These are phyloP conservation scores for Heterotis niloticus DNA, from an alignment of 2,113 vertebrate species.

Conservation along the genomic window DNA sequence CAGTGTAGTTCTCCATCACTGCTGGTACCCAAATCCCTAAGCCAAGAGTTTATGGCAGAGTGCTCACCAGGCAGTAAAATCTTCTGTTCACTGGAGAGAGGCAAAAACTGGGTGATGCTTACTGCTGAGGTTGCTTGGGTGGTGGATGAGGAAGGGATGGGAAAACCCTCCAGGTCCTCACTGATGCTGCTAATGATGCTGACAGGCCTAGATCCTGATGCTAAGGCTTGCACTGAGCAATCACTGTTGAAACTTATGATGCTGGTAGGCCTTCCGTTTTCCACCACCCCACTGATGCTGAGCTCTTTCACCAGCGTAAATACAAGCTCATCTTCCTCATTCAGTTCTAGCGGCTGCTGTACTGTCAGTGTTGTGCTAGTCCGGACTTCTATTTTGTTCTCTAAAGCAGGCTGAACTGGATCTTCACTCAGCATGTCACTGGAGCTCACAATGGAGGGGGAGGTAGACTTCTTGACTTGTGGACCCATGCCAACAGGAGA, in stretches of 20 bases:
- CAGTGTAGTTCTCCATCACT: constrained; percentile 63
- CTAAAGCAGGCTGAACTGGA: constrained; percentile 42
- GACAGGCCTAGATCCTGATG: constrained; percentile 77
- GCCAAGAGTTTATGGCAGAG: constrained; percentile 84
- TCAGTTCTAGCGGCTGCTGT: constrained; percentile 87
- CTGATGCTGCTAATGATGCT: constrained; percentile 90
- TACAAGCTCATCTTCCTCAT: constrained; percentile 90
- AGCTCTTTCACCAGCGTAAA: constrained; percentile 94
- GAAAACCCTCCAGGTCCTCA: constrained; percentile 73
- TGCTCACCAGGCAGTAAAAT: constrained; percentile 61
- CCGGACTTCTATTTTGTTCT: constrained; percentile 73
- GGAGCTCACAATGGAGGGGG: constrained; percentile 53
- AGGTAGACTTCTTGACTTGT: constrained; percentile 70
- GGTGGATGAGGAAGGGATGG: constrained; percentile 58
- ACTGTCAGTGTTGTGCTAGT: constrained; percentile 89
- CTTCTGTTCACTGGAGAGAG: constrained; percentile 63
- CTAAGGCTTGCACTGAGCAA: constrained; percentile 71
- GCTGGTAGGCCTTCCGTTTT: constrained; percentile 76
- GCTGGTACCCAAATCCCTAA: constrained; percentile 71
- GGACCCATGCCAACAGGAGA: constrained; percentile 90
- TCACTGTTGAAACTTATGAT: constrained; percentile 86
- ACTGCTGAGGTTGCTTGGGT: constrained; percentile 77
- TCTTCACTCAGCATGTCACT: constrained; percentile 48
- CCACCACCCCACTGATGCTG: constrained; percentile 78
- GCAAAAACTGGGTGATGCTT: constrained; percentile 80